These are phyloP conservation scores for Dinomys branickii DNA, from an alignment of 2,113 vertebrate species.

Conservation along the genomic window DNA sequence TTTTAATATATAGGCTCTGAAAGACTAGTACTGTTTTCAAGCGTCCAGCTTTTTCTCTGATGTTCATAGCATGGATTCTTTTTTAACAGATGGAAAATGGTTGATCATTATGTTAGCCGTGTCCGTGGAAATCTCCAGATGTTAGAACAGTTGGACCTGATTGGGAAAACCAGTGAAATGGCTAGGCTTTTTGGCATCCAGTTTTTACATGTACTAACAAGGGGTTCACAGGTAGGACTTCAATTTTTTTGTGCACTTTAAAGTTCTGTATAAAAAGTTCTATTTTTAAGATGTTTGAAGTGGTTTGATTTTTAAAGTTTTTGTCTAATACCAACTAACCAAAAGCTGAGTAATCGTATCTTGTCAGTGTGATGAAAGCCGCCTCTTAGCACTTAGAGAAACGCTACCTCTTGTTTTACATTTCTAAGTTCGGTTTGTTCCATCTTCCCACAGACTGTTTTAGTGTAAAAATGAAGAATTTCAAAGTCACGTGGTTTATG, in stretches of 20 bases:
- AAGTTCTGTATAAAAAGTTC: slow-evolving; percentile 7
- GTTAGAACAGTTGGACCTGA: slow-evolving; percentile 94
- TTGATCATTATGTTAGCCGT: slow-evolving; percentile 95
- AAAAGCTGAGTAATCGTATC: slow-evolving; percentile 17
- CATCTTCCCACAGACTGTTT: slow-evolving; percentile 1
- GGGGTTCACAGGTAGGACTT: slow-evolving; percentile 92
- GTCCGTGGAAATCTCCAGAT: slow-evolving; percentile 93
- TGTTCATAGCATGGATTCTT: slow-evolving; percentile 44
- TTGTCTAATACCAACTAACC: slow-evolving; percentile 9
- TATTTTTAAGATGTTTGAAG: slow-evolving; percentile 32
- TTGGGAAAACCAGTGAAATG: slow-evolving; percentile 98
- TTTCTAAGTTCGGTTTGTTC: slow-evolving; percentile 28
- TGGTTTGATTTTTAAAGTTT: slow-evolving; percentile 43
- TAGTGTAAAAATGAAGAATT: slow-evolving; percentile 19
- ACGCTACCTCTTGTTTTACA: not conserved
- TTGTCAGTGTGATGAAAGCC: not conserved
- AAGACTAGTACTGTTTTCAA: slow-evolving; percentile 34
- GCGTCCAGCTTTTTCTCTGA: not conserved
- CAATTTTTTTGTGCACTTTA: not conserved
- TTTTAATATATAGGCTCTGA: slow-evolving; percentile 50
- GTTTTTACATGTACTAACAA: slow-evolving; percentile 97
- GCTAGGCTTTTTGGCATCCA: slow-evolving; percentile 98
- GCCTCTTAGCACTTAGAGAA: not conserved
- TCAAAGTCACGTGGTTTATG: not conserved
- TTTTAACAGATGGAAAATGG: slow-evolving; percentile 95